Evolutionary conservation across 2,797 vertebrate genomes (phyloP), one percentile per base, ranked within the genome.

Genomic region (Cossypha polioptera): DNA sequence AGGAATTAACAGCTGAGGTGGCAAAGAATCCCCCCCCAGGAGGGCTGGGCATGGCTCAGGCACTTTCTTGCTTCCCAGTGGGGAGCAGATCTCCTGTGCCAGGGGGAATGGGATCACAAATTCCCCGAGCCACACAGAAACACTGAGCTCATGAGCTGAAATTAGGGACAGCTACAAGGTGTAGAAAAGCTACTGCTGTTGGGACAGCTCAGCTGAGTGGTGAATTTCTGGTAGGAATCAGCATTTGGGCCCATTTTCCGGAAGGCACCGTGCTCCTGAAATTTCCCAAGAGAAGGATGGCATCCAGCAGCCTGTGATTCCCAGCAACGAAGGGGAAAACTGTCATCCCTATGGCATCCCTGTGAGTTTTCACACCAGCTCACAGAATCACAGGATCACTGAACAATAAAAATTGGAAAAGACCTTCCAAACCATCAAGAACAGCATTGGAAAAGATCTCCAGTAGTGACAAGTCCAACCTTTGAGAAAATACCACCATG

Each of bases 211-310:
- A 10, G 28, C 14, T 87, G 57, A 35, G 86, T 90, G 83, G 67
- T 10, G 67, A 29, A 63, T 79, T 77, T 71, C 68, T 68, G 7
- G 20, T 10, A 28, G 68, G 57, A 85, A 25, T 3, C 47, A 42
- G 25, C 7, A 25, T 79, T 74, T 71, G 28, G 40, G 58, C 11
- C 18, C 10, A 0, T 35, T 47, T 92, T 31, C 38, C 71, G 0
- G 0, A 26, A 59, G 38, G 29, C 16, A 11, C 13, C 0, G 0
- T 47, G 57, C 3, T 74, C 42, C 65, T 7, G 15, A n/a, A 26
- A 13, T 77, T 73, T 67, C 15, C 55, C 38, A 48, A 28, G 61
- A 28, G 65, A 36, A 92, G 74, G 45, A 36, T 36, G 63, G 53
- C 29, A 36, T 11, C 26, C 1, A 76, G 42, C n/a, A 50, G 22